Percentiles rank a stretch among this genome's conserved stretches.
Conservation (phyloP, 2,113 vertebrate genomes). For the Scomber colias region DNA sequence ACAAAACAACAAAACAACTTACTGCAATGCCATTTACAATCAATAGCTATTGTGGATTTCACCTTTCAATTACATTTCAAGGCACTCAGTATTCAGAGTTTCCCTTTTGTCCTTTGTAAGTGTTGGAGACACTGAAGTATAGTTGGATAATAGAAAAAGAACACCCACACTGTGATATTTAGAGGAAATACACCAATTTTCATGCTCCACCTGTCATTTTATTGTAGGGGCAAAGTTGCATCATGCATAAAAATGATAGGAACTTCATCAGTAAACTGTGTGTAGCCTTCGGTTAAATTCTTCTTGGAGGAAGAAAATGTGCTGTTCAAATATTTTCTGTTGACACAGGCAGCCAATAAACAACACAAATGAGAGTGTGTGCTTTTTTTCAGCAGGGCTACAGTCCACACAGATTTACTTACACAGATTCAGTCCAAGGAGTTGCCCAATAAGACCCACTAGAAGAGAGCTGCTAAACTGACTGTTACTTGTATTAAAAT, state of each 20-base stretch:
- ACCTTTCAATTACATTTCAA: too few species aligned
- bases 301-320: neutral
- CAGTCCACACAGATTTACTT: too few species aligned
- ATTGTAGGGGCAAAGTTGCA: neutral
- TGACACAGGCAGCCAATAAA: neutral
- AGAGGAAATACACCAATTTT: neutral
- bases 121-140: neutral
- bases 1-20: too few species aligned
- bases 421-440: too few species aligned
- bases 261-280: constrained; percentile 1
- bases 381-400: neutral
- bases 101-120: neutral
- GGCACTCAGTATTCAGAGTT: neutral
- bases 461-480: too few species aligned
- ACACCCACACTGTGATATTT: constrained; percentile 26
- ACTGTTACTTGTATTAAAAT: too few species aligned
- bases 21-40: too few species aligned
- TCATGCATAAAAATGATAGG: neutral
- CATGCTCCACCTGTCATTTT: neutral
- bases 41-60: too few species aligned
- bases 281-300: neutral
- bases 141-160: neutral
- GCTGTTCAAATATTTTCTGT: neutral
- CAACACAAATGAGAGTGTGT: neutral
- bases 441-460: too few species aligned